Evolutionary conservation across 2,113 vertebrate genomes (phyloP).

Genomic region (Psephotus haematonotus): DNA sequence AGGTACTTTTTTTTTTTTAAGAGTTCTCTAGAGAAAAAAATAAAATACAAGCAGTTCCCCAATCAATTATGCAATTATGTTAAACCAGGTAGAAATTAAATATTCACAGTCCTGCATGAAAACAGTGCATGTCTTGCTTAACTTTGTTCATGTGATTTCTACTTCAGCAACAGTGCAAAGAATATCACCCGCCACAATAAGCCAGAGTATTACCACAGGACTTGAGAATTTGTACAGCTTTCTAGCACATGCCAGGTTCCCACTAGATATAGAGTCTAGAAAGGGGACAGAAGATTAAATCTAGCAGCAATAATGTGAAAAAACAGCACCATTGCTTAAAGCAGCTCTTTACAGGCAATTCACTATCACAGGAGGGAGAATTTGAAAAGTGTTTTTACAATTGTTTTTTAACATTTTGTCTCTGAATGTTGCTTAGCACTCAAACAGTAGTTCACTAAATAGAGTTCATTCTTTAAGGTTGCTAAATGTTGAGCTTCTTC

Average conservation of each 20-base stretch:
- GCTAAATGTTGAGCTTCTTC: not conserved
- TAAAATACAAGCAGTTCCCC: not conserved
- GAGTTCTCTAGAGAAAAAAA: not conserved
- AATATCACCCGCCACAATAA: not conserved
- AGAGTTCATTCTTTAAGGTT: not conserved
- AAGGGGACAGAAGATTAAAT: not conserved
- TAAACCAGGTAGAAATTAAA: not conserved
- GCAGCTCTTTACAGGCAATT: not conserved
- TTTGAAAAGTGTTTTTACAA: not conserved
- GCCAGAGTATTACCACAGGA: not conserved
- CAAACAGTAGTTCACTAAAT: not conserved
- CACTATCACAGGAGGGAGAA: not conserved
- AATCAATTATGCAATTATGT: rapidly evolving
- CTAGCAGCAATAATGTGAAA: not conserved
- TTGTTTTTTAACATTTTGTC: not conserved
- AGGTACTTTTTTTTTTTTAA: not conserved
- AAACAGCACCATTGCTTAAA: not conserved
- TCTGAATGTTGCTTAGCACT: not conserved
- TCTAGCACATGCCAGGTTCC: not conserved
- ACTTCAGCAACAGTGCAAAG: not conserved
- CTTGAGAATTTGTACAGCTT: not conserved
- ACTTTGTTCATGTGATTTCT: not conserved
- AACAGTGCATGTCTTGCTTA: not conserved
- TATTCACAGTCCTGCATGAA: not conserved
- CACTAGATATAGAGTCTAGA: not conserved